Evolutionary conservation across 1,140 invertebrate genomes (phyloP).

Genomic region (Ceratosolen fusciceps): DNA sequence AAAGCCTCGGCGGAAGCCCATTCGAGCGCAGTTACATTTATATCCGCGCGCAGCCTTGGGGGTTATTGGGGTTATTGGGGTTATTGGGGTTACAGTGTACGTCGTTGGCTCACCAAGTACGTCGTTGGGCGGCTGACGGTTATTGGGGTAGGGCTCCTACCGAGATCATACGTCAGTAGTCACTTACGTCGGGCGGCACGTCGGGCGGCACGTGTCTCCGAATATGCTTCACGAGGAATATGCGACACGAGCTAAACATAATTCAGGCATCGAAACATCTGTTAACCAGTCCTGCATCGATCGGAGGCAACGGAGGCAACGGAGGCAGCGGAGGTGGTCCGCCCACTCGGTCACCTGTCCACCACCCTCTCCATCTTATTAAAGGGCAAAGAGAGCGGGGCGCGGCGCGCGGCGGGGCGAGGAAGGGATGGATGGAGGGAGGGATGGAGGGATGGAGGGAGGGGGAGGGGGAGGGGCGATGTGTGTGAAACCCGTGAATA

Average conservation of each 20-base stretch:
- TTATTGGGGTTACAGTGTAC: too few relatives aligned
- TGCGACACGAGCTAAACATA: slow-evolving; percentile 17
- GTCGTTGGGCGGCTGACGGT: too few relatives aligned
- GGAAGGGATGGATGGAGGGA: too few relatives aligned
- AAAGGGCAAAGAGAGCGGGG: slow-evolving; percentile 15
- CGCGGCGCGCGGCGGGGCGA: not conserved
- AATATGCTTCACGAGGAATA: slow-evolving; percentile 4
- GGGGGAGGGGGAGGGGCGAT: slow-evolving; percentile 46
- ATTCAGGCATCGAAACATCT: slow-evolving; percentile 12
- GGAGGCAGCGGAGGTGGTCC: too few relatives aligned
- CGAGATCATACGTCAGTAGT: too few relatives aligned
- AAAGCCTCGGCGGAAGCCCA: not conserved
- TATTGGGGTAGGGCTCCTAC: too few relatives aligned
- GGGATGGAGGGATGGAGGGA: too few relatives aligned
- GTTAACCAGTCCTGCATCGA: slow-evolving; percentile 1
- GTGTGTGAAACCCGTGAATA: slow-evolving; percentile 70
- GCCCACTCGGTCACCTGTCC: not conserved
- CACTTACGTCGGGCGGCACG: too few relatives aligned
- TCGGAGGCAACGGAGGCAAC: too few relatives aligned
- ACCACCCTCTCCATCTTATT: not conserved
- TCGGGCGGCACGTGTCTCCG: not conserved
- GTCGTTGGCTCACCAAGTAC: too few relatives aligned
- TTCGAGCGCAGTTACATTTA: slow-evolving; percentile 5
- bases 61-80: too few relatives aligned
- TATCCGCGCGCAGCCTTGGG: not conserved